phyloP scores from a whole-genome alignment of 2,113 vertebrate species.

The Noctilio leporinus region DNA sequence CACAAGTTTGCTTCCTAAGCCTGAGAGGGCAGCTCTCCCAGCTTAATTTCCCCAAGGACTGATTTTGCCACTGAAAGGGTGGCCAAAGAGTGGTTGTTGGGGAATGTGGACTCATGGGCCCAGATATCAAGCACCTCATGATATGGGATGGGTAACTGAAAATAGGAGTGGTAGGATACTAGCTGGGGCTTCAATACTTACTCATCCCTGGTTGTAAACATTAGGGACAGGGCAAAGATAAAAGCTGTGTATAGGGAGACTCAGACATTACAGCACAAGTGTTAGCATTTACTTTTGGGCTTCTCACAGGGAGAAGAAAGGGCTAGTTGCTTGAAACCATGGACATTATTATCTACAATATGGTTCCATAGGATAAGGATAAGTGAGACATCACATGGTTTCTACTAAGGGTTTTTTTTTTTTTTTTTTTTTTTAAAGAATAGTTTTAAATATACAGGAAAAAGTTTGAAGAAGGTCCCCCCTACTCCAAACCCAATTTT shows the following conservation, averaged over 20 bases:
- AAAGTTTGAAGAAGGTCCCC: not conserved
- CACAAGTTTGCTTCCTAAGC: not conserved
- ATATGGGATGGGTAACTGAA: not conserved
- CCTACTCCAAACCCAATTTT: not conserved
- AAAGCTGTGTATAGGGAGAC: not conserved
- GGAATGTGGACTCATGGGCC: not conserved
- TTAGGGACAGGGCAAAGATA: not conserved
- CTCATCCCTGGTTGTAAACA: not conserved
- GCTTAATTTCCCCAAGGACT: not conserved
- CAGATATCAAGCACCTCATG: not conserved
- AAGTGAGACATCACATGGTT: not conserved
- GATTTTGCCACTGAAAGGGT: not conserved
- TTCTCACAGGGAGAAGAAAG: not conserved
- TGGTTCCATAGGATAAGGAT: not conserved
- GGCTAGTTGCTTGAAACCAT: not conserved
- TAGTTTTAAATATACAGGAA: not conserved
- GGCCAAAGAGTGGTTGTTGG: not conserved
- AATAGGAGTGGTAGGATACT: not conserved
- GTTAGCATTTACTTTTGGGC: not conserved
- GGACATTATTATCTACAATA: not conserved
- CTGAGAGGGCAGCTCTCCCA: not conserved
- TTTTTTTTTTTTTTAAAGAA: not conserved
- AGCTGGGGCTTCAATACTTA: not conserved
- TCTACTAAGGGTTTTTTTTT: not conserved
- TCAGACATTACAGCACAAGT: not conserved